Evolutionary conservation across 2,888 invertebrate genomes (phyloP).

Genomic region (Endotricha flammealis): DNA sequence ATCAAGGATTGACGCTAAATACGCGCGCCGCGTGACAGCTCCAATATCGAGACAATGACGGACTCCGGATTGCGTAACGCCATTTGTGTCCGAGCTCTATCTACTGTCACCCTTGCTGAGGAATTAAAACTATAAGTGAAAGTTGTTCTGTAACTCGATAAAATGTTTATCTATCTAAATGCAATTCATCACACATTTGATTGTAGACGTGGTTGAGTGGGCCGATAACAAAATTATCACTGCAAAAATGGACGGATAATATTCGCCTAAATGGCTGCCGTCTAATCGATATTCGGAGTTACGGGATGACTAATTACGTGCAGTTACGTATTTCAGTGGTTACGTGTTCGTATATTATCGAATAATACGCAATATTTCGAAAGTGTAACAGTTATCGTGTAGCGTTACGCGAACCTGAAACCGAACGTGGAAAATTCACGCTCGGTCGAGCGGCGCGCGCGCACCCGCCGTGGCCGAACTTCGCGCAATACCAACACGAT

Average conservation of each 20-base stretch:
- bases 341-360: conserved; percentile 58
- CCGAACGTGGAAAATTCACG: conserved; percentile 75
- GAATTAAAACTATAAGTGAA: conserved; percentile 36
- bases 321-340: conserved; percentile 49
- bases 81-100: conserved; percentile 51
- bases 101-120: conserved; percentile 45
- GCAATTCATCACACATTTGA: conserved; percentile 11
- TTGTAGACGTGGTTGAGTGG: conserved; percentile 7
- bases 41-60: conserved; percentile 74
- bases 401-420: conserved; percentile 68
- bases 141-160: conserved; percentile 30
- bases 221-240: conserved; percentile 3
- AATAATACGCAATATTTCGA: conserved; percentile 71
- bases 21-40: conserved; percentile 67
- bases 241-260: neutral
- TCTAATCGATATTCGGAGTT: conserved; percentile 4
- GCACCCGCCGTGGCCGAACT: conserved; percentile 22
- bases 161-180: conserved; percentile 16
- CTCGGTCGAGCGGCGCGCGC: conserved; percentile 59
- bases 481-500: conserved; percentile 14
- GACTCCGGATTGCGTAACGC: conserved; percentile 59
- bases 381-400: conserved; percentile 68
- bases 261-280: neutral
- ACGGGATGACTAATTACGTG: conserved; percentile 18
- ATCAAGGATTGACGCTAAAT: conserved; percentile 76